phyloP scores from a whole-genome alignment of 2,888 invertebrate species.

The Pristionchus exspectatus region DNA sequence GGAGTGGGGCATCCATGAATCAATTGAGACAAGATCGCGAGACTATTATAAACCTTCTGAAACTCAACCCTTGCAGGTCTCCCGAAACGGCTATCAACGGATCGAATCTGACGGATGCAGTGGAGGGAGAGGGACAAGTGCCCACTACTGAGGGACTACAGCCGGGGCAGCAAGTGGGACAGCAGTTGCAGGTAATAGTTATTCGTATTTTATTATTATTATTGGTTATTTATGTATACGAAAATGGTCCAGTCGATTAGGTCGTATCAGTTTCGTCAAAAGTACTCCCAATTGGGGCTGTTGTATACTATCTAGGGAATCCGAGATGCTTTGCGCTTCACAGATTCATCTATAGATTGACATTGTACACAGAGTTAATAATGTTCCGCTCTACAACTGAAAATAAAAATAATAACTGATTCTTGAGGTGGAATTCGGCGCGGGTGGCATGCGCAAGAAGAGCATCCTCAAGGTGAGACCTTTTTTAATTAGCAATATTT shows the following conservation, averaged over 20 bases:
- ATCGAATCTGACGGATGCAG: neutral
- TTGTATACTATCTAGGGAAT: too few species aligned
- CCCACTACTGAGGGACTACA: neutral
- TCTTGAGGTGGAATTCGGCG: neutral
- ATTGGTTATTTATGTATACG: too few species aligned
- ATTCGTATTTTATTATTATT: neutral
- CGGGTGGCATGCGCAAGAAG: constrained; percentile 11
- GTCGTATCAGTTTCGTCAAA: neutral
- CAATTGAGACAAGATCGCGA: too few species aligned
- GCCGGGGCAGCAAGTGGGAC: neutral
- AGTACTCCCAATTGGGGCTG: too few species aligned
- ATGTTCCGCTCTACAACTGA: neutral
- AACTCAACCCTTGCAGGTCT: neutral
- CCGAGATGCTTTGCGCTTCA: neutral
- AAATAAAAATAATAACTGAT: neutral
- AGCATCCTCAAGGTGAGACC: constrained; percentile 52
- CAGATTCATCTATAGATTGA: neutral
- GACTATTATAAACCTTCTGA: neutral
- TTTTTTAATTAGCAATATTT: too few species aligned
- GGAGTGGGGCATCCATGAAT: too few species aligned
- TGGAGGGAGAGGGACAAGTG: too few species aligned
- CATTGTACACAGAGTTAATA: too few species aligned
- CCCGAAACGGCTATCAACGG: neutral
- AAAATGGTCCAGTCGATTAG: neutral
- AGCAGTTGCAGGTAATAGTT: neutral